Base-by-base conservation (phyloP, 2,797 vertebrate species). In the Sebastolobus altivelis region DNA sequence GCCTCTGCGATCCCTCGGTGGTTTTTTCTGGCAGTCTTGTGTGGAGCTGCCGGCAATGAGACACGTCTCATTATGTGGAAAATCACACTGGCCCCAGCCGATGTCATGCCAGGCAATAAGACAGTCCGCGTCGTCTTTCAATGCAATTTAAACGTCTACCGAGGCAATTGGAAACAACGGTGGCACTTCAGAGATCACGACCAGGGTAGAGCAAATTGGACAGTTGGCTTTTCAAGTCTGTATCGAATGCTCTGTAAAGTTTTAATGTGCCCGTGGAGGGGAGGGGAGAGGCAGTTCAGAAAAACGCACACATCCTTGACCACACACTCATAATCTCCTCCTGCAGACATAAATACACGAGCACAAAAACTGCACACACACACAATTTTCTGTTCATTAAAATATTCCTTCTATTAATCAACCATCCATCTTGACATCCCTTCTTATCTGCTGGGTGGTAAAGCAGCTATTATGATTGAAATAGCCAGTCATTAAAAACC, bases 41-140 rank as follows among this genome's bases (percentile, higher is more conserved):
- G 49, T 56, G 60, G 75, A 87, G 60, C 67, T 40, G 40, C 61
- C 35, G 80, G 76, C 80, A 87, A 73, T 58, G 31, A 85, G 81
- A 66, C 80, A 60, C 12, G 52, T 86, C 75, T 89, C 89, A 91
- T 88, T 87, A 89, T 79, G 77, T 86, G 83, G 86, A 91, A 88
- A 90, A 89, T 91, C 87, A 77, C 77, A 67, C 25, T 0, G 25
- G 84, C 66, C 66, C 46, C 67, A 10, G 35, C 27, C 54, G 33
- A 74, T 85, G 82, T 86, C 73, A 86, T n/a, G 75, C 80, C 85
- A 79, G 77, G 80, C 73, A 85, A 80, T 72, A 79, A 87, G 80
- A 66, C 31, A 75, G 80, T n/a, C 3, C 31, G 54, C 25, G 25
- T 78, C 70, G 12, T 88, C 82, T 90, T 86, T 79, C 79, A 63